Evolutionary conservation across 2,113 vertebrate species (phyloP), one percentile per base, ranked within the genome.

Genomic region (Taxidea taxus): DNA sequence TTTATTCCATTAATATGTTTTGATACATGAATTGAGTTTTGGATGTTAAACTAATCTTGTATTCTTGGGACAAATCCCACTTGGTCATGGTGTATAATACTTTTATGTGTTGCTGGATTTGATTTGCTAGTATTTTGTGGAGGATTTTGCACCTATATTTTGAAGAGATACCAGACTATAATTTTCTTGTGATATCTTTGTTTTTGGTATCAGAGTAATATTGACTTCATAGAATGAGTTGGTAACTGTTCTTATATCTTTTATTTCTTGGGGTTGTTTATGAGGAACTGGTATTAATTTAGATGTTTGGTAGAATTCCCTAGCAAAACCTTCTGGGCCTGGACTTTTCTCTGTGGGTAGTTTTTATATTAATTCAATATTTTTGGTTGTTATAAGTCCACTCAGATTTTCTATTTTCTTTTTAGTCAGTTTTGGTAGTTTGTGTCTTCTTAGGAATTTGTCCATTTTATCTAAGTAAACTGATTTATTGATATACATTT

Each of bases 81-180:
- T 87, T 94, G 66, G 27, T 68, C 81, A 77, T 75, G 10, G 18
- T 91, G 2, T 42, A 47, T 91, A 44, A 44, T 54, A 23, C 23
- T 95, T 95, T 87, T 68, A 87, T 60, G 13, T 34, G 25, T 85
- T 97, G 58, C 81, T 82, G 23, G 20, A 87, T 97, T 95, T 87
- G 13, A n/a, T 82, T 87, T 95, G 66, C 16, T 70, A 93, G 54
- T 82, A 90, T 75, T 90, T 90, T 86, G 21, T 29, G 86, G 75
- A 44, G 7, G 18, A 47, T 42, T 93, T 90, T 97, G 60, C 29
- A 82, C 51, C 9, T 90, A 18, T 90, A 75, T 66, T 85, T 13
- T 86, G 49, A 85, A 90, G n/a, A 93, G 5, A 16, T 93, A 90
- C 29, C 49, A 9, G 34, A 51, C 42, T 75, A 37, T 66, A 51